These are phyloP conservation scores for Chorisops tibialis DNA, from an alignment of 2,888 invertebrate species.

Conservation along the genomic window DNA sequence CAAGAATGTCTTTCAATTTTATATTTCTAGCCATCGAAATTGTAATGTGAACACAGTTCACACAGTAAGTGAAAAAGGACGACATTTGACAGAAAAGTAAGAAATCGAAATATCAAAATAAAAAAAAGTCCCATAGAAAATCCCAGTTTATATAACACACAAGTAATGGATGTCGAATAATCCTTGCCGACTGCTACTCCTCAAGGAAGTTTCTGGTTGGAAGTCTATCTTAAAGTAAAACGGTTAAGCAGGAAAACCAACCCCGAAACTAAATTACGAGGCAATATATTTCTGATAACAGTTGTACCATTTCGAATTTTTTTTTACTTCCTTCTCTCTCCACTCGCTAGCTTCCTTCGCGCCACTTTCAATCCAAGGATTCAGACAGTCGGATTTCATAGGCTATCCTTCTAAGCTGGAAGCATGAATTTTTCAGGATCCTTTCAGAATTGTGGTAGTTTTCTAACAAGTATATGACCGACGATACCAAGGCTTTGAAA, in stretches of 20 bases:
- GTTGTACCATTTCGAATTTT: background rate
- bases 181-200: background rate
- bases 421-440: constrained; percentile 18
- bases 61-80: background rate
- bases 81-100: background rate
- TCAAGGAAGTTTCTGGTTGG: background rate
- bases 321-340: too few relatives aligned
- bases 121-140: background rate
- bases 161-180: constrained; percentile 17
- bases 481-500: too few relatives aligned
- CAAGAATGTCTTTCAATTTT: too few relatives aligned
- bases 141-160: background rate
- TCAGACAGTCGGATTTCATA: background rate
- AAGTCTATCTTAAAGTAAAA: background rate
- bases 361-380: too few relatives aligned
- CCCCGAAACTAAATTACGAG: constrained; percentile 29
- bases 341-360: too few relatives aligned
- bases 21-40: too few relatives aligned
- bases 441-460: constrained; percentile 13
- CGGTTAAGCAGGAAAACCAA: background rate
- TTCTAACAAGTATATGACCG: too few relatives aligned
- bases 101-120: background rate
- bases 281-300: constrained; percentile 33
- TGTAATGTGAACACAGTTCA: too few relatives aligned
- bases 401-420: constrained; percentile 11